A percentile compares a stretch with the other conserved stretches of the same genome.
Evolutionary conservation across 2,888 invertebrate species (phyloP).

Genomic region (Phyllotreta cruciferae): DNA sequence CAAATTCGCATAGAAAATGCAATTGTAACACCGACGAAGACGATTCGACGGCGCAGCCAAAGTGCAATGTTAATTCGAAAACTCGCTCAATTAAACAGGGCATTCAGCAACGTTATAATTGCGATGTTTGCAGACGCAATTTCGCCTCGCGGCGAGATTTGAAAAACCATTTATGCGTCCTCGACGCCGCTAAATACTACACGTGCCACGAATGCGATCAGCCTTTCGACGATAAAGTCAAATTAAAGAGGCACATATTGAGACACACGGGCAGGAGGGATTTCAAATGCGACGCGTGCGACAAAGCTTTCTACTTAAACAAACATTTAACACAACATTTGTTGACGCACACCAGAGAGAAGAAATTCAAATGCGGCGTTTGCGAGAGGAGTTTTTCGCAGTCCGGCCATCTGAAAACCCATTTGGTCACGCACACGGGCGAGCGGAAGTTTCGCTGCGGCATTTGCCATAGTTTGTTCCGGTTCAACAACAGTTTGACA

Average conservation of each 20-base stretch:
- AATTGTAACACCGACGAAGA: too few relatives aligned
- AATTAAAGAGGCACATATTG: slow-evolving; percentile 3
- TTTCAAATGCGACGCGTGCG: neutral
- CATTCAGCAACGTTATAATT: too few relatives aligned
- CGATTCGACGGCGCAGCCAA: too few relatives aligned
- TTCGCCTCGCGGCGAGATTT: neutral
- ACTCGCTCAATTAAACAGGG: too few relatives aligned
- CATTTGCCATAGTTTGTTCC: neutral
- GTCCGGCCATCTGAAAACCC: neutral
- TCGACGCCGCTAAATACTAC: neutral
- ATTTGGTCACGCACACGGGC: neutral
- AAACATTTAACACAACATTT: slow-evolving; percentile 1
- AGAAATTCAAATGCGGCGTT: slow-evolving; percentile 5
- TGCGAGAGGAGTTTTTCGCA: slow-evolving; percentile 4
- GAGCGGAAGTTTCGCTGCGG: neutral
- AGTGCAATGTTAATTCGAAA: too few relatives aligned
- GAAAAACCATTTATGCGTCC: neutral
- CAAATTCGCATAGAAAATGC: too few relatives aligned
- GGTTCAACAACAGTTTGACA: slow-evolving; percentile 1
- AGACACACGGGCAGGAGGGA: neutral
- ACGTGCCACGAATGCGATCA: neutral
- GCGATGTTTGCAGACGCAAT: neutral
- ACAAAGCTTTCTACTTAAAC: slow-evolving; percentile 1
- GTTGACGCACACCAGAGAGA: neutral
- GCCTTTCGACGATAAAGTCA: neutral